Conservation (phyloP, 2,113 vertebrate genomes). For the Dicrurus megarhynchus region DNA sequence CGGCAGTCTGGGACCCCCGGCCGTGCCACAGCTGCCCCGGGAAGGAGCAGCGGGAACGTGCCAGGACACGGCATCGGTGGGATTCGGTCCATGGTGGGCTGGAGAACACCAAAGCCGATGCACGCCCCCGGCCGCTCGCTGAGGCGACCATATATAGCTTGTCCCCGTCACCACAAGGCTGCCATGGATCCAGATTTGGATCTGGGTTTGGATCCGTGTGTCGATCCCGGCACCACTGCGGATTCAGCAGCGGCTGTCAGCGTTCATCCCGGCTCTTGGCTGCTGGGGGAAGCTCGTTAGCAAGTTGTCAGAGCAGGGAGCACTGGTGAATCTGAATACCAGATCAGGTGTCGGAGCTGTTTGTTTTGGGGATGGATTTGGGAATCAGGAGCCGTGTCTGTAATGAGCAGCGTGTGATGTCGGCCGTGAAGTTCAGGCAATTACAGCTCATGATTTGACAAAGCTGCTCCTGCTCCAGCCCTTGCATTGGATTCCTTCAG, state of each 20-base stretch:
- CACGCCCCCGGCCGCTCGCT: fast-evolving
- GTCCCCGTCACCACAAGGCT: not conserved
- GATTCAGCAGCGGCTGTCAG: not conserved
- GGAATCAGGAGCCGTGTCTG: not conserved
- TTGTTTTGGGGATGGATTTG: not conserved
- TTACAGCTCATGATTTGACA: not conserved
- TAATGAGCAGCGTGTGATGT: not conserved
- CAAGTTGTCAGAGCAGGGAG: not conserved
- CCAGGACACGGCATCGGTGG: fast-evolving
- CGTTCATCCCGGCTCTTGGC: not conserved
- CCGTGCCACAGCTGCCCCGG: not conserved
- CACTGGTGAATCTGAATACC: not conserved
- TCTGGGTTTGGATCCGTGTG: not conserved
- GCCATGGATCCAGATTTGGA: not conserved
- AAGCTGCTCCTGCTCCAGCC: not conserved
- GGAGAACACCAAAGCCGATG: fast-evolving
- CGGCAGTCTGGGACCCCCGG: fast-evolving
- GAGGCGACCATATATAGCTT: not conserved
- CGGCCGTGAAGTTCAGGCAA: not conserved
- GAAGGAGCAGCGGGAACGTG: not conserved
- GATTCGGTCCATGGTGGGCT: fast-evolving
- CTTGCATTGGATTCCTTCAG: fast-evolving
- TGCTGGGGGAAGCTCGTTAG: not conserved
- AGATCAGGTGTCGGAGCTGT: not conserved
- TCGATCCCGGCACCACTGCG: not conserved